Conservation (phyloP, 2,113 vertebrate genomes). For the Centrocercus urophasianus region DNA sequence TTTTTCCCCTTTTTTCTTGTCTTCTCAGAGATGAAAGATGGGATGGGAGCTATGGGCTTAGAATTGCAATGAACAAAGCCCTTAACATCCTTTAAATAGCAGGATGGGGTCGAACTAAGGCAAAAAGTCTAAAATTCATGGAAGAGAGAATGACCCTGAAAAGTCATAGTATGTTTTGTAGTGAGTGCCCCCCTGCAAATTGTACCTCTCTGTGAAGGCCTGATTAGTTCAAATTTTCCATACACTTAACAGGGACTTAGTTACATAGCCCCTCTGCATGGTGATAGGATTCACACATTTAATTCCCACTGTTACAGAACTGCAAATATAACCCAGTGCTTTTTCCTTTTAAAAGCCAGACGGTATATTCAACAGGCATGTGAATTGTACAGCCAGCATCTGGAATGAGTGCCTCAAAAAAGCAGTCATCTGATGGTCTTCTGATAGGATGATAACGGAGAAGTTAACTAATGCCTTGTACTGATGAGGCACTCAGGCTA, state of each 20-base stretch:
- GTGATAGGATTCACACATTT: constrained; percentile 28
- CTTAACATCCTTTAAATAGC: constrained; percentile 61
- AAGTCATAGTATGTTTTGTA: not conserved
- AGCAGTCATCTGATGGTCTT: not conserved
- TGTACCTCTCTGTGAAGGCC: not conserved
- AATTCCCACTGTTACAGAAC: not conserved
- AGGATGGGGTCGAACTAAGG: constrained; percentile 42
- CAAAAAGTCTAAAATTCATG: constrained; percentile 12
- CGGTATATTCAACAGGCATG: not conserved
- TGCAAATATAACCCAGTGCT: not conserved
- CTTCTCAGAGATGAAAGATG: constrained; percentile 58
- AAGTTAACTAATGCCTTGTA: not conserved
- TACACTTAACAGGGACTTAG: not conserved
- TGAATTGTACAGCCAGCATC: not conserved
- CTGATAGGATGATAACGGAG: not conserved
- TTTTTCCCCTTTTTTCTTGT: constrained; percentile 2
- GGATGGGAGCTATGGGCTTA: not conserved
- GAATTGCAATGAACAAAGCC: constrained; percentile 37
- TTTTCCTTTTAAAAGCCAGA: constrained; percentile 13
- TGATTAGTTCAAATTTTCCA: constrained; percentile 53
- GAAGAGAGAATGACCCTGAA: not conserved
- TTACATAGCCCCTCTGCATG: not conserved
- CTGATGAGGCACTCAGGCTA: not conserved
- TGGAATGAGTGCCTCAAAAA: not conserved
- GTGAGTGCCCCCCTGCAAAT: constrained; percentile 16